phyloP scores from a whole-genome alignment of 2,797 vertebrate genomes.

The Leucoraja ocellata region DNA sequence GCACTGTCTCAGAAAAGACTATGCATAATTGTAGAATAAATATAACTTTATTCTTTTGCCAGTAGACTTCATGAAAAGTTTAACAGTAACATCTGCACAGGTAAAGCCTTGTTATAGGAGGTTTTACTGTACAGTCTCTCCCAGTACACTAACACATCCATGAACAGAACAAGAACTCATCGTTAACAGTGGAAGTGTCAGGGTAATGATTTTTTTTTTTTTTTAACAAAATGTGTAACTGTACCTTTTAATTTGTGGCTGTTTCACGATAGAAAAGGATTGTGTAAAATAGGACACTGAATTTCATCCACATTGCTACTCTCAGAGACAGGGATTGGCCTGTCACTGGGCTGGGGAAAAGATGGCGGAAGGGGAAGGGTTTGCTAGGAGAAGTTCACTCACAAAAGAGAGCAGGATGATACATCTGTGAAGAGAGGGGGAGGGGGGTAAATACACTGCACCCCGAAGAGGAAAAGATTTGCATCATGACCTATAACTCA shows the following conservation, averaged over 20 bases:
- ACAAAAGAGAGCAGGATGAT: slow-evolving; percentile 22
- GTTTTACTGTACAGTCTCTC: slow-evolving; percentile 34
- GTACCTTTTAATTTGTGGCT: slow-evolving; percentile 32
- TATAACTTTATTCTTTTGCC: slow-evolving; percentile 56
- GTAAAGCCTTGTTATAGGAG: slow-evolving; percentile 41
- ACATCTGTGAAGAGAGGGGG: not conserved
- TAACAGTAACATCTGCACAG: slow-evolving; percentile 52
- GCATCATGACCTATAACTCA: not conserved
- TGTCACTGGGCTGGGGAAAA: slow-evolving; percentile 32
- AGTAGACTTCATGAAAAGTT: slow-evolving; percentile 52
- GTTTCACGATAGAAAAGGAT: slow-evolving; percentile 35
- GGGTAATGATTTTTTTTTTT: slow-evolving; percentile 8
- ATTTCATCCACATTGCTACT: slow-evolving; percentile 14
- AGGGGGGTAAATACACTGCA: not conserved
- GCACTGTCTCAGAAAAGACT: not conserved
- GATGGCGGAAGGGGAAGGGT: not conserved
- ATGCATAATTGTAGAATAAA: slow-evolving; percentile 48
- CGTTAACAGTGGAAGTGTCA: slow-evolving; percentile 33
- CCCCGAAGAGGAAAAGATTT: not conserved
- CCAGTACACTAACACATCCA: slow-evolving; percentile 34
- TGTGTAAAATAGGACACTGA: slow-evolving; percentile 37
- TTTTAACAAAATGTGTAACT: slow-evolving; percentile 32
- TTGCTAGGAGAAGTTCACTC: slow-evolving; percentile 13
- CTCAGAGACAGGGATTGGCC: slow-evolving; percentile 29
- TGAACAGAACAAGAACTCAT: slow-evolving; percentile 33